phyloP scores from a whole-genome alignment of 2,113 vertebrate genomes.

The Ctenodactylus gundi region DNA sequence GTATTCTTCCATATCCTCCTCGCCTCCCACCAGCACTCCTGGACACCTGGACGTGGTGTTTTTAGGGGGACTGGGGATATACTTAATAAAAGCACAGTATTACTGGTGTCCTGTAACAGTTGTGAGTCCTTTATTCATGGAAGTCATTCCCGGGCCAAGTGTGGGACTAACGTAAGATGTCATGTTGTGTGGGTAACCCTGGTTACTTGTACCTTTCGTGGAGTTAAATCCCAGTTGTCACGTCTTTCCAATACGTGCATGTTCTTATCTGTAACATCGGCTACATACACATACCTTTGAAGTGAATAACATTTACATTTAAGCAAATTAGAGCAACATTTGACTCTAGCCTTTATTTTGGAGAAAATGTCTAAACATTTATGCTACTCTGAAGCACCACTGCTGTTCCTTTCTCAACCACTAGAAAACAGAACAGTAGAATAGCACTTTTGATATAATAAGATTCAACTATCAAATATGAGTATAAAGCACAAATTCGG shows the following conservation, averaged over 20 bases:
- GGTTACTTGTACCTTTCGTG: slow-evolving; percentile 88
- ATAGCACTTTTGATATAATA: slow-evolving; percentile 7
- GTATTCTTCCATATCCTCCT: not conserved
- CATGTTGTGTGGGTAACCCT: not conserved
- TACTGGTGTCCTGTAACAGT: not conserved
- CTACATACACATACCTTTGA: slow-evolving; percentile 91
- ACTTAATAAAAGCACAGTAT: not conserved
- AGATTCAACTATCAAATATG: not conserved
- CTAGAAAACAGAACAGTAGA: not conserved
- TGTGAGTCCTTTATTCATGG: not conserved
- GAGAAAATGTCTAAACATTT: not conserved
- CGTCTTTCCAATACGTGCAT: slow-evolving; percentile 89
- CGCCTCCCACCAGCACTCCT: not conserved
- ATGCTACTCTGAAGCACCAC: not conserved
- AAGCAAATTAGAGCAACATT: not conserved
- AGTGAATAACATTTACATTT: slow-evolving; percentile 58
- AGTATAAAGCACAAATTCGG: not conserved
- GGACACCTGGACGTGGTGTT: not conserved
- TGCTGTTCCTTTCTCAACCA: not conserved
- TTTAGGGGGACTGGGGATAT: not conserved
- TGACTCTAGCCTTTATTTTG: not conserved
- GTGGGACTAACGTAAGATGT: not conserved
- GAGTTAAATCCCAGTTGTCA: slow-evolving; percentile 84
- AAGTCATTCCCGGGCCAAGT: not conserved
- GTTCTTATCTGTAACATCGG: slow-evolving; percentile 81